phyloP scores from a whole-genome alignment of 2,888 invertebrate genomes.

The Rotaria sp. region DNA sequence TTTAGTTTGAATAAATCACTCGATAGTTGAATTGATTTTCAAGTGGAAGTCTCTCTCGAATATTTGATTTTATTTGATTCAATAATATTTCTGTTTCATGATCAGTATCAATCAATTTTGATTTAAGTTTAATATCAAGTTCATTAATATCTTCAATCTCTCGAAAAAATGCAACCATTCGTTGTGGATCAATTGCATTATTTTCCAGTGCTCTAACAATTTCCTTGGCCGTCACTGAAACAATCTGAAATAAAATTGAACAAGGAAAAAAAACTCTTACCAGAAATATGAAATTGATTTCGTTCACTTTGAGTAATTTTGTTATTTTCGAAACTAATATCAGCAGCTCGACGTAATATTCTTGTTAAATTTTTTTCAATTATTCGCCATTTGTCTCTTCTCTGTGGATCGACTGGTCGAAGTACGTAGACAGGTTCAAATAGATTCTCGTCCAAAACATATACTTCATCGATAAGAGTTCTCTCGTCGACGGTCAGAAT shows the following conservation, averaged over 20 bases:
- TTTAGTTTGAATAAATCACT: too few relatives aligned
- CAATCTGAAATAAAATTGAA: too few relatives aligned
- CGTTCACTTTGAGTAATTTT: slow-evolving; percentile 45
- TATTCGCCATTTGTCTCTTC: slow-evolving; percentile 44
- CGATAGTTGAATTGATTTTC: neutral
- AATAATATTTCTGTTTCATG: neutral
- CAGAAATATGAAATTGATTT: slow-evolving; percentile 45
- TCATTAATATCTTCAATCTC: slow-evolving; percentile 50
- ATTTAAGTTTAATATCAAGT: neutral
- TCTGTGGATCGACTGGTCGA: slow-evolving; percentile 38
- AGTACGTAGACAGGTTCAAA: slow-evolving; percentile 48
- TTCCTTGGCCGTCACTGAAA: slow-evolving; percentile 48
- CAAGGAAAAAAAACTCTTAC: slow-evolving; percentile 43
- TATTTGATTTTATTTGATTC: neutral
- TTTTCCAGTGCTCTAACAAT: slow-evolving; percentile 44
- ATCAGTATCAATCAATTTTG: neutral
- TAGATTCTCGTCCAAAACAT: neutral
- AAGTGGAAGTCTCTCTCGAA: too few relatives aligned
- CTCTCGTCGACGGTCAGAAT: too few relatives aligned
- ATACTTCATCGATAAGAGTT: too few relatives aligned
- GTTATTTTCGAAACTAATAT: slow-evolving; percentile 45
- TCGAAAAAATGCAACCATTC: slow-evolving; percentile 47
- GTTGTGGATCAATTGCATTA: slow-evolving; percentile 43
- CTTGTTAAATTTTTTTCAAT: slow-evolving; percentile 44
- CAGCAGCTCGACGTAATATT: slow-evolving; percentile 43